A percentile compares a stretch with the other conserved stretches of the same genome.
Conservation (phyloP, 1,140 invertebrate species). For the Lordiphosa mommai region DNA sequence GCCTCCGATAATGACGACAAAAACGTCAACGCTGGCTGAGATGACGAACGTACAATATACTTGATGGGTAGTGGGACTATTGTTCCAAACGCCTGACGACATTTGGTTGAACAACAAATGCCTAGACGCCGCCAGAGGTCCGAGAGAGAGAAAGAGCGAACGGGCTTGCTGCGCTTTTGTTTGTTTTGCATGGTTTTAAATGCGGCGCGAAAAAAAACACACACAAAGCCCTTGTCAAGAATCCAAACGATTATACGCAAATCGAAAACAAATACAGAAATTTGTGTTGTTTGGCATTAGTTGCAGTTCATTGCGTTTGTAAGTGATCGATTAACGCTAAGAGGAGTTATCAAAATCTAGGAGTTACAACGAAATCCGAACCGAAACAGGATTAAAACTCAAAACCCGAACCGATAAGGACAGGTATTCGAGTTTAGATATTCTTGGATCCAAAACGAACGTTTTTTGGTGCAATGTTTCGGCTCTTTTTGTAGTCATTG, state of each 20-base stretch:
- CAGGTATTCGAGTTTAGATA: no score
- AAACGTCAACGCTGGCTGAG: conserved; percentile 28
- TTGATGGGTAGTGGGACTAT: conserved; percentile 38
- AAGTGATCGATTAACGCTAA: neutral
- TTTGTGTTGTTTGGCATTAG: conserved; percentile 24
- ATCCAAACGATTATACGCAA: conserved; percentile 26
- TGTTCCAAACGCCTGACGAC: conserved; percentile 49
- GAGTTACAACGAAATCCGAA: no score
- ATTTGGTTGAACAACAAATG: conserved; percentile 38
- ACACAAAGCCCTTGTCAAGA: conserved; percentile 8
- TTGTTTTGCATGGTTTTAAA: conserved; percentile 37
- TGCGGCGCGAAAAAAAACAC: conserved; percentile 27
- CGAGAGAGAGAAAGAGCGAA: conserved; percentile 15
- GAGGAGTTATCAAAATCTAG: no score
- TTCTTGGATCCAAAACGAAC: no score
- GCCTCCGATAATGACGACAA: conserved; percentile 16
- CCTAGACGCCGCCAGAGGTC: conserved; percentile 1
- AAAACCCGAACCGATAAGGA: no score
- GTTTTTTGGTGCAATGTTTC: no score
- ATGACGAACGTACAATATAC: conserved; percentile 8
- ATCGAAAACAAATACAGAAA: conserved; percentile 10
- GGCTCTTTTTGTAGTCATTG: no score
- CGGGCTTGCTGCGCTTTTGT: conserved; percentile 63
- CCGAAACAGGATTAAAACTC: no score
- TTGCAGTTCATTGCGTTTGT: conserved; percentile 36